Evolutionary conservation across 2,888 invertebrate genomes (phyloP).

Genomic region (Amphipyra tragopoginis): DNA sequence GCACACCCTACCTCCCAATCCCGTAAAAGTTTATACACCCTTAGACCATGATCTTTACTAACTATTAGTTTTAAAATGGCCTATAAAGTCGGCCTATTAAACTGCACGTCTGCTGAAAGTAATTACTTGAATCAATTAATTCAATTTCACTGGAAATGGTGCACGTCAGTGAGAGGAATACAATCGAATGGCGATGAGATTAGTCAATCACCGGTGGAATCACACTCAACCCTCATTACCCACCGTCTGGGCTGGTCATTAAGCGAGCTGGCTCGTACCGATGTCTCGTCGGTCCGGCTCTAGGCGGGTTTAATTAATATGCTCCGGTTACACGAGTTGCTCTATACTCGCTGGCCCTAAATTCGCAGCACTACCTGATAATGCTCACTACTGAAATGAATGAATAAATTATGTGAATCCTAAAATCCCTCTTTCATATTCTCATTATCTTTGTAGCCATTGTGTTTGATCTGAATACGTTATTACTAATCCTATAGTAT

Average conservation of each 20-base stretch:
- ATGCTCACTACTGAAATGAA: constrained; percentile 13
- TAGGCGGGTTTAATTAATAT: constrained; percentile 51
- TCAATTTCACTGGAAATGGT: constrained; percentile 40
- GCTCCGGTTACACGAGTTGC: constrained; percentile 34
- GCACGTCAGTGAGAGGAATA: constrained; percentile 41
- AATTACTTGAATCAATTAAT: constrained; percentile 44
- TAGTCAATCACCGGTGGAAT: constrained; percentile 60
- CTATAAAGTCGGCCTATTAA: constrained; percentile 49
- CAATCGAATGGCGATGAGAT: constrained; percentile 58
- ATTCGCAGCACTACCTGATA: constrained; percentile 29
- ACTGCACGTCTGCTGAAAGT: constrained; percentile 37
- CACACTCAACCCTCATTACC: constrained; percentile 66
- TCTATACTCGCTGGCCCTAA: neutral
- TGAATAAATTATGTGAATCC: constrained; percentile 21
- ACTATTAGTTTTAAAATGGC: constrained; percentile 37
- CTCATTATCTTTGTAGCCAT: constrained; percentile 9
- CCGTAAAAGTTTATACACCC: constrained; percentile 11
- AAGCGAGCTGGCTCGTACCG: constrained; percentile 33
- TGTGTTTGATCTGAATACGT: constrained; percentile 6
- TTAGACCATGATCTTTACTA: constrained; percentile 21
- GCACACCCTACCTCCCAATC: constrained; percentile 25
- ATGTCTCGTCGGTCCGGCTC: constrained; percentile 32
- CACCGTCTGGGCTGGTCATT: constrained; percentile 53
- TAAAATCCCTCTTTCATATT: constrained; percentile 14
- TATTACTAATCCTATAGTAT: neutral